Conservation (phyloP, 2,113 vertebrate genomes). For the Tachuris rubrigastra region DNA sequence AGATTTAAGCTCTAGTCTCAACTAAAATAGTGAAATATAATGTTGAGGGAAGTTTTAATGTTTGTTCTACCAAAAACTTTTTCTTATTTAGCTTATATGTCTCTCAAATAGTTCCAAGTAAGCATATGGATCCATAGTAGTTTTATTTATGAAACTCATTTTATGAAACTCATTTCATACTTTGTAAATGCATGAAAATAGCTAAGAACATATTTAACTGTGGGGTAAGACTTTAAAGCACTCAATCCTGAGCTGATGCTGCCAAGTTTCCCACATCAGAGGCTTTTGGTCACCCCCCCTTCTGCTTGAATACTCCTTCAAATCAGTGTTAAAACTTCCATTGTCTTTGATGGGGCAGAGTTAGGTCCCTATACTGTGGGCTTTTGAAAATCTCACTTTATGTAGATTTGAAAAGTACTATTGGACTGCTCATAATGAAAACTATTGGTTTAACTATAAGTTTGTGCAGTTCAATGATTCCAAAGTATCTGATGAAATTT, state of each 20-base stretch:
- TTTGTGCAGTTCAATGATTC: background rate
- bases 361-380: background rate
- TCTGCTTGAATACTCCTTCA: background rate
- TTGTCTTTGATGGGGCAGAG: background rate
- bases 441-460: background rate
- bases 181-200: background rate
- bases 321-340: background rate
- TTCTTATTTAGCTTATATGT: background rate
- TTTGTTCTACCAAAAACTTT: background rate
- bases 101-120: background rate
- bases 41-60: background rate
- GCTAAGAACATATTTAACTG: background rate
- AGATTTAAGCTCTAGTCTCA: background rate
- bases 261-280: background rate
- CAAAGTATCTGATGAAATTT: background rate
- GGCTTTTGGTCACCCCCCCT: background rate
- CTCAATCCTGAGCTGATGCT: background rate
- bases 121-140: background rate
- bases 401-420: background rate
- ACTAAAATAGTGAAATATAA: background rate
- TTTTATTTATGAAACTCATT: background rate
- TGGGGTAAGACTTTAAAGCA: background rate
- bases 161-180: background rate
- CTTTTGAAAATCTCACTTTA: background rate
- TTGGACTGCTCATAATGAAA: background rate